phyloP scores from a whole-genome alignment of 2,113 vertebrate species.

The Takifugu bimaculatus region DNA sequence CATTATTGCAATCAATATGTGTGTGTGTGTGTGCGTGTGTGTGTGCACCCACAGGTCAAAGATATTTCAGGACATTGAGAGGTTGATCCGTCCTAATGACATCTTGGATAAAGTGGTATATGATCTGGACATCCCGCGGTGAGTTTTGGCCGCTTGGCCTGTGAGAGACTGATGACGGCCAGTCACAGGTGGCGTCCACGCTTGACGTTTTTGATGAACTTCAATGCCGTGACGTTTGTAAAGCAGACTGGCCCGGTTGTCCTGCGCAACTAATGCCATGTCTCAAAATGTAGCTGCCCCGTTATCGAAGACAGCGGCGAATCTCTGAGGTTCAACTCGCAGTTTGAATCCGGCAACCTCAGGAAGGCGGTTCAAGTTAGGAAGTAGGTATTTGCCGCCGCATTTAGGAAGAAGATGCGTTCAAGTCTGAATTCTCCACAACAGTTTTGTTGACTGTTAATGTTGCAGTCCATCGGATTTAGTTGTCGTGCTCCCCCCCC shows the following conservation, averaged over 20 bases:
- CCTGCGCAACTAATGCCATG: not conserved
- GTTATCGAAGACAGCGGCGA: conserved; percentile 82
- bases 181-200: not conserved
- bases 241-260: not conserved
- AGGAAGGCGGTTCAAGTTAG: conserved; percentile 96
- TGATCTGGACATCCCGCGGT: conserved; percentile 90
- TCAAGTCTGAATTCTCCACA: no score
- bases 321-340: conserved; percentile 94
- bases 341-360: conserved; percentile 97
- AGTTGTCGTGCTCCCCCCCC: not conserved
- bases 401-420: no score
- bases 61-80: conserved; percentile 97
- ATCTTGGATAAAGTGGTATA: conserved; percentile 94
- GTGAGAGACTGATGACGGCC: not conserved
- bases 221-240: conserved; percentile 10
- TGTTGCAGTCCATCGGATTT: conserved; percentile 3
- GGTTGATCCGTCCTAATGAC: conserved; percentile 93
- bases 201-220: not conserved
- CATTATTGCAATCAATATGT: no score
- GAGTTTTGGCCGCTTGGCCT: conserved; percentile 37
- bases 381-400: conserved; percentile 79
- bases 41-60: conserved; percentile 80
- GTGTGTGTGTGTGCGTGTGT: not conserved
- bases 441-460: not conserved
- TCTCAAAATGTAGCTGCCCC: conserved; percentile 69